Percentiles rank a stretch among this genome's conserved stretches.
Conservation (phyloP, 2,888 invertebrate species). For the Hirudinaria manillensis region DNA sequence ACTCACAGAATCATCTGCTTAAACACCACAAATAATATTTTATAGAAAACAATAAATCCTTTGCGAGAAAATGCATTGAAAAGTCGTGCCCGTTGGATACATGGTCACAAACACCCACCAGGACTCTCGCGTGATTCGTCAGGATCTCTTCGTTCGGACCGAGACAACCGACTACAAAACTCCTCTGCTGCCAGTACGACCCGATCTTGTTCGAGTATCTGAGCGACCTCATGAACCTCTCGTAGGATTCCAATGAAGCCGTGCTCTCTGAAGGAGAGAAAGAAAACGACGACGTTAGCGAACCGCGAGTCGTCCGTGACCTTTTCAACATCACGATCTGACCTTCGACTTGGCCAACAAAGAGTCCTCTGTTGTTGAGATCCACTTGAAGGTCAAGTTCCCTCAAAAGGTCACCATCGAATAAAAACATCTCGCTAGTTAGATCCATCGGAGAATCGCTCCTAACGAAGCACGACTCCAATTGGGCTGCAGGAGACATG, state of each 20-base stretch:
- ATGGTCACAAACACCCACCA: too few species aligned
- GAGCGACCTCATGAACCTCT: not conserved
- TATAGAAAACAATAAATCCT: too few species aligned
- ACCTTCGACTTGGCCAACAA: slow-evolving; percentile 17
- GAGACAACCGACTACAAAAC: not conserved
- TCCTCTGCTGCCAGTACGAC: not conserved
- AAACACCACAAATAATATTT: too few species aligned
- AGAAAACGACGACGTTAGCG: not conserved
- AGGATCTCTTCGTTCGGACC: not conserved
- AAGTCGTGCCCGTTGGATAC: too few species aligned
- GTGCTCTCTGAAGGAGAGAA: not conserved
- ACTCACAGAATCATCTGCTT: too few species aligned
- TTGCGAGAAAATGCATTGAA: too few species aligned
- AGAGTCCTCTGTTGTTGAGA: slow-evolving; percentile 25
- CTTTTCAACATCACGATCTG: too few species aligned
- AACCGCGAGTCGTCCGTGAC: not conserved
- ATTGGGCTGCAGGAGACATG: not conserved
- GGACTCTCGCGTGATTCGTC: not conserved
- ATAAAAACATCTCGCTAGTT: slow-evolving; percentile 21
- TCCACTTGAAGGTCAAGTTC: slow-evolving; percentile 29
- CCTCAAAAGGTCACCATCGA: not conserved
- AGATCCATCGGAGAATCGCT: slow-evolving; percentile 21
- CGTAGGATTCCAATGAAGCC: not conserved
- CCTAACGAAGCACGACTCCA: slow-evolving; percentile 27
- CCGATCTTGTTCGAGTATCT: not conserved